Conservation (phyloP, 37 sponge, comb jelly and placozoan species). For the Haliclona indistincta region DNA sequence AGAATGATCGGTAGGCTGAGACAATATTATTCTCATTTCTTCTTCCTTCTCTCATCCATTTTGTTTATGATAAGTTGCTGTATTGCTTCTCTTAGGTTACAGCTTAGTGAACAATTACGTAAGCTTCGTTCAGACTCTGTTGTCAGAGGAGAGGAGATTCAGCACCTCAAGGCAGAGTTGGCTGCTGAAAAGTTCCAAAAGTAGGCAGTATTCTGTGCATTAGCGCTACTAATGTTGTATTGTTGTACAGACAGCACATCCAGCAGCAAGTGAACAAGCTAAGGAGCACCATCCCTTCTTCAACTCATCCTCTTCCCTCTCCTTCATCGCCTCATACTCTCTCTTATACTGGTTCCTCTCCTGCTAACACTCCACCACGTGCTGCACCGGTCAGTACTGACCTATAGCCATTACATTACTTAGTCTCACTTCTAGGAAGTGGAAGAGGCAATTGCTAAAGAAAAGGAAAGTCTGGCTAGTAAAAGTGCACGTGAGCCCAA, state of each 20-base stretch:
- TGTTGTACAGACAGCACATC: constrained; percentile 26
- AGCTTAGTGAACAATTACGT: constrained; percentile 35
- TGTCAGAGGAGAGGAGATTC: constrained; percentile 35
- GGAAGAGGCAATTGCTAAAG: constrained; percentile 36
- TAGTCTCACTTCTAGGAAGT: constrained; percentile 24
- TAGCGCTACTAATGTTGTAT: neutral
- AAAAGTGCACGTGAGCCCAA: constrained; percentile 55
- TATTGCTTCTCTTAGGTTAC: constrained; percentile 24
- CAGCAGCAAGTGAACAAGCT: constrained; percentile 30
- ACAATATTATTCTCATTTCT: too few species aligned
- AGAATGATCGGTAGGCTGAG: constrained; percentile 44
- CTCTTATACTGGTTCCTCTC: neutral
- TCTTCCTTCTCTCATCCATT: too few species aligned
- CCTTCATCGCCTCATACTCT: neutral
- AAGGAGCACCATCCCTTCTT: neutral
- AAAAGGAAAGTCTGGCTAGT: constrained; percentile 37
- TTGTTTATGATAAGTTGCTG: too few species aligned
- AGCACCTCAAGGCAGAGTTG: constrained; percentile 41
- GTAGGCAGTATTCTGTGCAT: constrained; percentile 3
- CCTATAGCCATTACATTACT: neutral
- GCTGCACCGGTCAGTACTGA: neutral
- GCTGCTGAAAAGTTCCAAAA: constrained; percentile 58
- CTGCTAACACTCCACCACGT: neutral
- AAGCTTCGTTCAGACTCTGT: constrained; percentile 17
- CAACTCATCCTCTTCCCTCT: neutral